Conservation (phyloP, 2,113 vertebrate species). For the Sardina pilchardus region DNA sequence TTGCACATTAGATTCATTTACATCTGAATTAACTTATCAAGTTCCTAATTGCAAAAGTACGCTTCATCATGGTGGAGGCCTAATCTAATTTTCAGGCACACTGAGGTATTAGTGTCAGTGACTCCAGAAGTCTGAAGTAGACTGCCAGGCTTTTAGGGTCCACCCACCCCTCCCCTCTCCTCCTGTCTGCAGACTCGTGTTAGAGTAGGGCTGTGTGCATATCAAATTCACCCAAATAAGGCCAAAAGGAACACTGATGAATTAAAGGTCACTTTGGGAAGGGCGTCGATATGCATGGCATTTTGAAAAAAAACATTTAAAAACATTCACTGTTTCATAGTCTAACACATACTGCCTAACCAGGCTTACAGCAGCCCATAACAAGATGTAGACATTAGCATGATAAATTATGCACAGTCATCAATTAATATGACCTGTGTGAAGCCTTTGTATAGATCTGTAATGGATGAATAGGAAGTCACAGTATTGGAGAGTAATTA, state of each 20-base stretch:
- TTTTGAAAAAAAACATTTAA: neutral
- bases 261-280: neutral
- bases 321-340: neutral
- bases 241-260: neutral
- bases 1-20: conserved; percentile 29
- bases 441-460: conserved; percentile 22
- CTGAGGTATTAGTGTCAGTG: neutral
- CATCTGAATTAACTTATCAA: conserved; percentile 42
- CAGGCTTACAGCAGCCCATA: neutral
- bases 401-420: neutral
- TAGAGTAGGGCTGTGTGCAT: neutral
- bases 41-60: conserved; percentile 32
- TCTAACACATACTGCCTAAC: neutral
- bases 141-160: neutral
- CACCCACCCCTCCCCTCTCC: too few relatives aligned
- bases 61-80: conserved; percentile 3
- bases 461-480: conserved; percentile 36
- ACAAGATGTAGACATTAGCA: neutral
- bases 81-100: conserved; percentile 27
- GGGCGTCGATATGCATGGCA: neutral
- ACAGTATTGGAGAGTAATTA: conserved; percentile 32
- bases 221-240: neutral
- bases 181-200: neutral
- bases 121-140: conserved; percentile 5
- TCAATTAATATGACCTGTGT: neutral